Evolutionary conservation across 2,888 invertebrate species (phyloP).

Genomic region (Drosophila borborema): DNA sequence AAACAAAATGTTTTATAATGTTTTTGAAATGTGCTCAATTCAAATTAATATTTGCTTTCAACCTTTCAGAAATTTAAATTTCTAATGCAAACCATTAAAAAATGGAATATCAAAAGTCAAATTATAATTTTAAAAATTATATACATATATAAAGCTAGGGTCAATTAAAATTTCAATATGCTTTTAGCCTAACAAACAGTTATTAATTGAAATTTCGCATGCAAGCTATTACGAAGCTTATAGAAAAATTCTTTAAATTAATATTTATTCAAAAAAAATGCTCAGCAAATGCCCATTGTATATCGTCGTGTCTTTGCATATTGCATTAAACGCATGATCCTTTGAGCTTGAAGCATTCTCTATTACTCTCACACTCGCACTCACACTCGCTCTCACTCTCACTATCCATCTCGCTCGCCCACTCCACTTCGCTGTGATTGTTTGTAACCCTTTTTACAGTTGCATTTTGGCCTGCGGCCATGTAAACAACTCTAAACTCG

Average conservation of each 20-base stretch:
- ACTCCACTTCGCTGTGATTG: not conserved
- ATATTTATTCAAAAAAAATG: not conserved
- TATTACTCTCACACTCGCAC: no score
- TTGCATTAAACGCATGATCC: not conserved
- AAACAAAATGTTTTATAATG: no score
- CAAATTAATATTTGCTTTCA: no score
- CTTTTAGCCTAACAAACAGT: no score
- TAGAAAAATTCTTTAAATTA: not conserved
- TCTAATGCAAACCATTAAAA: not conserved
- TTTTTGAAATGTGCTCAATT: no score
- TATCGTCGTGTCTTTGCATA: not conserved
- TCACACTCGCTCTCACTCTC: not conserved
- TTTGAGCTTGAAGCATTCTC: not conserved
- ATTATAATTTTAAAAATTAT: no score
- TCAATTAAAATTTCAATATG: no score
- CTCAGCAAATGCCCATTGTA: not conserved
- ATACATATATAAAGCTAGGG: no score
- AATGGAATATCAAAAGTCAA: no score
- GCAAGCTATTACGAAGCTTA: not conserved
- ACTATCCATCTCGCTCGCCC: not conserved
- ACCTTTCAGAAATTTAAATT: not conserved
- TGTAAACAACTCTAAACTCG: slow-evolving; percentile 65
- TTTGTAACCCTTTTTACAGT: slow-evolving; percentile 27
- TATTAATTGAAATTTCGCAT: not conserved
- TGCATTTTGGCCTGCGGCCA: slow-evolving; percentile 65